phyloP scores from a whole-genome alignment of 1,140 invertebrate genomes.

The Acyrthosiphon pisum region DNA sequence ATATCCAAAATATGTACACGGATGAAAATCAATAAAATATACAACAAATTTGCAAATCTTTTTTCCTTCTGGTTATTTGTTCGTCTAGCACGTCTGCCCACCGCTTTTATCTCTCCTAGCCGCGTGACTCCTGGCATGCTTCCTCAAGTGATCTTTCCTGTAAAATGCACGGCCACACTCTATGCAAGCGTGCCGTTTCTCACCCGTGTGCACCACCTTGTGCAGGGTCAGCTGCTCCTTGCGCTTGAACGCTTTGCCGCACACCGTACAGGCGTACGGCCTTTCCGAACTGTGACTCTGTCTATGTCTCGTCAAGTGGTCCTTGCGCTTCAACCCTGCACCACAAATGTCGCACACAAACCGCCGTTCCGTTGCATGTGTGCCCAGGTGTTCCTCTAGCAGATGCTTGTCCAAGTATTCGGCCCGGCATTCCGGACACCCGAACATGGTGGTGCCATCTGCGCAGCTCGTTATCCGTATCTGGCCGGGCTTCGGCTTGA shows the following conservation, averaged over 20 bases:
- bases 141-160: constrained; percentile 69
- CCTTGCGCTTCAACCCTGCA: constrained; percentile 66
- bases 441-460: constrained; percentile 82
- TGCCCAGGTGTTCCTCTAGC: constrained; percentile 81
- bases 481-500: constrained; percentile 80
- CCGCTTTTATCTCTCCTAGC: constrained; percentile 75
- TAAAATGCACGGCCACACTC: constrained; percentile 68
- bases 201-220: constrained; percentile 65
- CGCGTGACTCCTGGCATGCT: constrained; percentile 68
- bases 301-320: constrained; percentile 66
- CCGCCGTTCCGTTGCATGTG: constrained; percentile 63
- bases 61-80: too few species aligned
- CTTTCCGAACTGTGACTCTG: constrained; percentile 67
- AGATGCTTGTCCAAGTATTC: constrained; percentile 82
- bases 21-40: not conserved
- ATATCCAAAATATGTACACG: not conserved
- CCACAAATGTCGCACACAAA: constrained; percentile 68
- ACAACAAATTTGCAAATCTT: not conserved
- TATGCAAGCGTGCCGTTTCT: constrained; percentile 66
- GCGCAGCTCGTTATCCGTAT: constrained; percentile 81
- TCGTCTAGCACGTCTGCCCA: constrained; percentile 64
- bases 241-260: constrained; percentile 67
- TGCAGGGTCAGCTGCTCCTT: constrained; percentile 68
- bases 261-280: constrained; percentile 67
- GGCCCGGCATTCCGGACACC: constrained; percentile 87